A percentile compares a stretch with the other conserved stretches of the same genome.
phyloP scores from a whole-genome alignment of 1,140 invertebrate genomes.

The Drosophila sp. region DNA sequence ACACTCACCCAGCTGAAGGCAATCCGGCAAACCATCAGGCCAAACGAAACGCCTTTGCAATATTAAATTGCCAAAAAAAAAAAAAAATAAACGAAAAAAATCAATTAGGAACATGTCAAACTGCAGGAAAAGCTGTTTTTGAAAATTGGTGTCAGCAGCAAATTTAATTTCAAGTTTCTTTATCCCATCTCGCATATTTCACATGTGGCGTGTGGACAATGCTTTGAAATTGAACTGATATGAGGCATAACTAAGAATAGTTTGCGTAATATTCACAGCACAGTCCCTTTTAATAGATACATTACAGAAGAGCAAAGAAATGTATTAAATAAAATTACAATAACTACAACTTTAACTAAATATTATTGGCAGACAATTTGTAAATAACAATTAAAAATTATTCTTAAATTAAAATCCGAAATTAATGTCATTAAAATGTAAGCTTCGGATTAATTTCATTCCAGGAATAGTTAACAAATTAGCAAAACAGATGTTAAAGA shows the following conservation, averaged over 20 bases:
- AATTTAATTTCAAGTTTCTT: conserved; percentile 69
- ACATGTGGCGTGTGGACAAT: conserved; percentile 25
- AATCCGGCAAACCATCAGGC: conserved; percentile 40
- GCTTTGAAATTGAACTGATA: conserved; percentile 32
- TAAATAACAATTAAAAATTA: no score
- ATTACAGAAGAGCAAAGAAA: background rate
- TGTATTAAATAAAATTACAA: no score
- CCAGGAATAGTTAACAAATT: no score
- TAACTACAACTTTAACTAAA: no score
- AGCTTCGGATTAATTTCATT: no score
- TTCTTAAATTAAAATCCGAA: no score
- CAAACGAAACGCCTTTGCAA: conserved; percentile 66
- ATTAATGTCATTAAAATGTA: no score
- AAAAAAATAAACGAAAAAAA: conserved; percentile 57
- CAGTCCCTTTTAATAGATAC: background rate
- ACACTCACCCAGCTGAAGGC: conserved; percentile 40
- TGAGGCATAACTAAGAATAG: background rate
- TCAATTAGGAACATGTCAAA: conserved; percentile 84
- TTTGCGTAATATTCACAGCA: background rate
- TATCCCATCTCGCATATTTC: conserved; percentile 6
- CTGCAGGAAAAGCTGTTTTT: conserved; percentile 76
- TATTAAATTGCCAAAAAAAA: conserved; percentile 79
- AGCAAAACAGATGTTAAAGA: no score
- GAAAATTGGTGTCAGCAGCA: conserved; percentile 79
- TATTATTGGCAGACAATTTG: no score